phyloP scores from a whole-genome alignment of 2,797 vertebrate species.

The Todus mexicanus region DNA sequence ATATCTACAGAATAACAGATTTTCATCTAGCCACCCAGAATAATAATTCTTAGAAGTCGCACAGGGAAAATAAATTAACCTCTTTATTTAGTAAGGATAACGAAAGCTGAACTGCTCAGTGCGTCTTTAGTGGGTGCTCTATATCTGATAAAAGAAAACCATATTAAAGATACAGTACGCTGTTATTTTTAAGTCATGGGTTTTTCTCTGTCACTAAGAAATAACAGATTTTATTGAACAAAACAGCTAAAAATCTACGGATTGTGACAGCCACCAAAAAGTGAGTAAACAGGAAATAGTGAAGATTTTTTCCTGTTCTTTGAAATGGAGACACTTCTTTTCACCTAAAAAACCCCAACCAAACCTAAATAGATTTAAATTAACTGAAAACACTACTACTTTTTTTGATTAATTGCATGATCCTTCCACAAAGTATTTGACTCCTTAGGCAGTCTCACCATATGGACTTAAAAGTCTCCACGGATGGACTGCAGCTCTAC shows the following conservation, averaged over 20 bases:
- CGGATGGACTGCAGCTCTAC: conserved; percentile 34
- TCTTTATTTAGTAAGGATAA: not conserved
- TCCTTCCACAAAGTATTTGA: conserved; percentile 44
- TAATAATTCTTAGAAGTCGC: not conserved
- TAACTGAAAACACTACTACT: conserved; percentile 32
- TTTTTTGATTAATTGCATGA: conserved; percentile 53
- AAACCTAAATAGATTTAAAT: conserved; percentile 19
- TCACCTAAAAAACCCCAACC: not conserved
- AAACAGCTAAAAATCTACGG: not conserved
- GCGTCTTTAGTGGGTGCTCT: not conserved
- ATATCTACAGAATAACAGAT: not conserved
- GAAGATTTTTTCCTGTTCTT: not conserved
- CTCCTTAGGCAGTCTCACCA: conserved; percentile 46
- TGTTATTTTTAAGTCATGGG: not conserved
- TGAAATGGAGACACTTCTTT: conserved; percentile 20
- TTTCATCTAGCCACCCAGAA: not conserved
- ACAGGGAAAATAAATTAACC: not conserved
- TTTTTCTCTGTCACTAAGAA: not conserved
- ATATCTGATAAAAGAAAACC: not conserved
- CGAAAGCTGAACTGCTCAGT: not conserved
- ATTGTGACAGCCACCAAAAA: conserved; percentile 7
- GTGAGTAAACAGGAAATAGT: not conserved
- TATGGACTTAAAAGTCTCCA: conserved; percentile 51
- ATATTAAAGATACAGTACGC: not conserved
- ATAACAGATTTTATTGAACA: conserved; percentile 1